Conservation (phyloP, 2,113 vertebrate species). For the Ranitomeya imitator region DNA sequence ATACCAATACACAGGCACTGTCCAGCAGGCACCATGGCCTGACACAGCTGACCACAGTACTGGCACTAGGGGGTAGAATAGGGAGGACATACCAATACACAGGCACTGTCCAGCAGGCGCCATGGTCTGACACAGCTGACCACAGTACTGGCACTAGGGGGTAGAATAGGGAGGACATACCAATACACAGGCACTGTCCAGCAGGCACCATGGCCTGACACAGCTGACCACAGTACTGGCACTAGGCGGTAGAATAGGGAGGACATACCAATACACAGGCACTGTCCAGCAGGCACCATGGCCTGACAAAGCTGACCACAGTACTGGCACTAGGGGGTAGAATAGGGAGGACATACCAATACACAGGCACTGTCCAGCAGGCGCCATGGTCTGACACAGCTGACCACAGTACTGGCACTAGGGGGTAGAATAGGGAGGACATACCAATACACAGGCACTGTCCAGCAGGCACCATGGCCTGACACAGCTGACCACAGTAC, state of each 20-base stretch:
- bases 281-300: conserved; percentile 89
- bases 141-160: too few species aligned
- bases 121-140: too few species aligned
- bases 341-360: conserved; percentile 67
- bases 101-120: conserved; percentile 87
- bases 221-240: too few species aligned
- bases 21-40: conserved; percentile 92
- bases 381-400: conserved; percentile 65
- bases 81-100: conserved; percentile 77
- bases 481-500: too few species aligned
- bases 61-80: background rate
- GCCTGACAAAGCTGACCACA: too few species aligned
- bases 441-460: conserved; percentile 86
- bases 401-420: too few species aligned
- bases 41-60: too few species aligned
- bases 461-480: conserved; percentile 92
- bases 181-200: conserved; percentile 85
- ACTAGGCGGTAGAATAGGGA: background rate
- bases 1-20: conserved; percentile 86
- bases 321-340: too few species aligned
- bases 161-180: conserved; percentile 64
- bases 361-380: conserved; percentile 88
- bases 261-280: conserved; percentile 82
- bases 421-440: background rate
- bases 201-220: conserved; percentile 82